A percentile compares a stretch with the other conserved stretches of the same genome.
These are phyloP conservation scores for Dendrocincla tyrannina DNA, from an alignment of 2,797 vertebrate genomes.

Conservation along the genomic window DNA sequence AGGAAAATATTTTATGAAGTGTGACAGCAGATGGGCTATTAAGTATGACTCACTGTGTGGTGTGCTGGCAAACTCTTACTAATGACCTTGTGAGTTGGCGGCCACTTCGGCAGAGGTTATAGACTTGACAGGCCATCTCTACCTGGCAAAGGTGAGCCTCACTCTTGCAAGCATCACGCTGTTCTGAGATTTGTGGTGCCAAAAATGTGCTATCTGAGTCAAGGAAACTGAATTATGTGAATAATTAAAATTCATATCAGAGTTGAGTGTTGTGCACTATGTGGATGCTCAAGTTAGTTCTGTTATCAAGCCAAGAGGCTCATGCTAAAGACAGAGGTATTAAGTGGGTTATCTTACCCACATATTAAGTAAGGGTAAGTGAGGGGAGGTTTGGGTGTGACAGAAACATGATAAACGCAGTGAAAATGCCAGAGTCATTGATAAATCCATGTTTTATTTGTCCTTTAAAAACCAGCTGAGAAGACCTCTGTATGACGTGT, in stretches of 20 bases:
- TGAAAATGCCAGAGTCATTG: not conserved
- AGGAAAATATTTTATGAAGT: slow-evolving; percentile 39
- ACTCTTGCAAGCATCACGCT: not conserved
- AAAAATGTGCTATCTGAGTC: slow-evolving; percentile 7
- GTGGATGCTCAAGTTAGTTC: not conserved
- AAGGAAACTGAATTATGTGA: slow-evolving; percentile 4
- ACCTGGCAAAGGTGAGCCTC: slow-evolving; percentile 20
- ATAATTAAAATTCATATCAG: slow-evolving; percentile 5
- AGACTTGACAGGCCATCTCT: slow-evolving; percentile 24
- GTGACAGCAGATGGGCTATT: slow-evolving; percentile 43
- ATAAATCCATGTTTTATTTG: not conserved
- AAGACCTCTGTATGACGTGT: not conserved
- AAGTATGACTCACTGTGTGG: slow-evolving; percentile 30
- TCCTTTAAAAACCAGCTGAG: not conserved
- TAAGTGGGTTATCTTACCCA: not conserved
- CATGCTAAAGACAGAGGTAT: not conserved
- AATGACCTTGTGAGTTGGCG: slow-evolving; percentile 8
- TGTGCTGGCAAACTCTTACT: not conserved
- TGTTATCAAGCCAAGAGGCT: not conserved
- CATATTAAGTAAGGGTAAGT: not conserved
- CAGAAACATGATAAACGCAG: not conserved
- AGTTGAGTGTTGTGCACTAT: not conserved
- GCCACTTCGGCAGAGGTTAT: not conserved
- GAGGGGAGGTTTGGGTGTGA: accelerated
- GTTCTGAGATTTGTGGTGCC: not conserved